phyloP scores from a whole-genome alignment of 2,888 invertebrate species.

The Thecocarcelia acutangulata region DNA sequence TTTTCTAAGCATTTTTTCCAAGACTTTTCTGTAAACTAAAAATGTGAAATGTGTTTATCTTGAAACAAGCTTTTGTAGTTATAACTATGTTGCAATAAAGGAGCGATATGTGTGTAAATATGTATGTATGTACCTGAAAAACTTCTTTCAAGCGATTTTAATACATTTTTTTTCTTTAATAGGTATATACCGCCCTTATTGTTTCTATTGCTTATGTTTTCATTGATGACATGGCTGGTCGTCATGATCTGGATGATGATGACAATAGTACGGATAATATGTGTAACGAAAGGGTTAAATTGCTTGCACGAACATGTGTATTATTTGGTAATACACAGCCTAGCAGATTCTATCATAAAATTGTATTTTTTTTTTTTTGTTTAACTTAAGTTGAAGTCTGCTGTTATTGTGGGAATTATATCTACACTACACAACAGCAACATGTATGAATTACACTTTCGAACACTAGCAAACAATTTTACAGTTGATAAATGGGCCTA shows the following conservation, averaged over 20 bases:
- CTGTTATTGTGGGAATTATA: constrained; percentile 25
- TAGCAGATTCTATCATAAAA: constrained; percentile 17
- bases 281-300: constrained; percentile 71
- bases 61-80: too few relatives aligned
- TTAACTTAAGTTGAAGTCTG: constrained; percentile 18
- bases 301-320: constrained; percentile 50
- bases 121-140: too few relatives aligned
- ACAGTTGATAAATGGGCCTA: constrained; percentile 46
- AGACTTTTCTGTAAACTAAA: too few relatives aligned
- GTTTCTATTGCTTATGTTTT: too few relatives aligned
- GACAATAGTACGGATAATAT: constrained; percentile 40
- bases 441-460: constrained; percentile 6
- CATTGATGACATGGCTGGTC: too few relatives aligned
- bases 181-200: too few relatives aligned
- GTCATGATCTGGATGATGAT: not conserved
- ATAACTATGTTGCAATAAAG: too few relatives aligned
- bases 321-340: constrained; percentile 46
- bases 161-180: too few relatives aligned
- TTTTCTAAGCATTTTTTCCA: too few relatives aligned
- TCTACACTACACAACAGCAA: constrained; percentile 18
- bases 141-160: too few relatives aligned
- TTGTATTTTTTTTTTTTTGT: constrained; percentile 25
- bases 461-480: constrained; percentile 30
- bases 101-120: too few relatives aligned
- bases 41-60: too few relatives aligned